phyloP scores from a whole-genome alignment of 2,113 vertebrate genomes.

The Synchiropus splendidus region DNA sequence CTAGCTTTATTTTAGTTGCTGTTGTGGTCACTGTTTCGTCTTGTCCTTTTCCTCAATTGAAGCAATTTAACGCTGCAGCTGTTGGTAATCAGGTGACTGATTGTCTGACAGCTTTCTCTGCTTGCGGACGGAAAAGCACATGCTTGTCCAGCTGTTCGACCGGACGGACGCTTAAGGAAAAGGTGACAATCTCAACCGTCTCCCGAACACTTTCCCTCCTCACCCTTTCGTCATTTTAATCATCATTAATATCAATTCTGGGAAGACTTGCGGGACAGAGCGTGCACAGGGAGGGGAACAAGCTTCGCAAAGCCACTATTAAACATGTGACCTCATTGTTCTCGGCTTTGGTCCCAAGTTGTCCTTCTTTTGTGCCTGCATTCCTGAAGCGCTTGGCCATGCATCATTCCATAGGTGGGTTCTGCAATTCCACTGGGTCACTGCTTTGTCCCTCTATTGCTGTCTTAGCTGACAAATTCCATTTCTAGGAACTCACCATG shows the following conservation, averaged over 20 bases:
- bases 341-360: slow-evolving; percentile 14
- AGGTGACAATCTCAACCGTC: slow-evolving; percentile 32
- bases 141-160: slow-evolving; percentile 34
- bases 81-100: slow-evolving; percentile 59
- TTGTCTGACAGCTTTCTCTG: slow-evolving; percentile 42
- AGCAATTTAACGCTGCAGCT: slow-evolving; percentile 44
- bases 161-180: slow-evolving; percentile 42
- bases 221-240: slow-evolving; percentile 10
- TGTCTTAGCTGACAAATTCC: slow-evolving; percentile 32
- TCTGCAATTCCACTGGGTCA: slow-evolving; percentile 13
- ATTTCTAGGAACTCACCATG: slow-evolving; percentile 17
- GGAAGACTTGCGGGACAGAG: slow-evolving; percentile 11
- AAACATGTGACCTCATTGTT: slow-evolving; percentile 40
- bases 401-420: slow-evolving; percentile 27
- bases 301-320: slow-evolving; percentile 26
- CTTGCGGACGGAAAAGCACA: slow-evolving; percentile 43
- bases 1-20: neutral
- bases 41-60: neutral
- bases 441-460: slow-evolving; percentile 25
- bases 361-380: no score
- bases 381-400: no score
- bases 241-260: slow-evolving; percentile 15
- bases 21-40: slow-evolving; percentile 3
- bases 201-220: slow-evolving; percentile 1
- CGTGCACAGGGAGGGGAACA: slow-evolving; percentile 9